Evolutionary conservation across 2,797 vertebrate species (phyloP).

Genomic region (Taeniopygia guttata): DNA sequence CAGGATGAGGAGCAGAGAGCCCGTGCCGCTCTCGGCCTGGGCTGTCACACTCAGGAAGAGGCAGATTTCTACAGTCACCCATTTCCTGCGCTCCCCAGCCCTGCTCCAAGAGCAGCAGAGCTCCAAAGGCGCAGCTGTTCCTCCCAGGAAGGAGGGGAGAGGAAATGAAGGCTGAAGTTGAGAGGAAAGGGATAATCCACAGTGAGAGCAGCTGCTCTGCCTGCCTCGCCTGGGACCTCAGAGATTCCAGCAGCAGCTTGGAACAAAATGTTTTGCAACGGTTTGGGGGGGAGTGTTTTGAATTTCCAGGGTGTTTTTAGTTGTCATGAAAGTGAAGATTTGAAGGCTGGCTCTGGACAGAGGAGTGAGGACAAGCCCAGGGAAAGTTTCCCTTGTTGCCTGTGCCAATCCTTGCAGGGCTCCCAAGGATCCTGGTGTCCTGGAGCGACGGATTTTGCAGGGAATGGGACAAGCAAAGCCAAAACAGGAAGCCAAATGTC

Average conservation of each 20-base stretch:
- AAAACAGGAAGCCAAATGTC: constrained; percentile 50
- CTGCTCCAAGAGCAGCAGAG: constrained; percentile 17
- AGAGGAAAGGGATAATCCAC: constrained; percentile 62
- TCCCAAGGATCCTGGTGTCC: not conserved
- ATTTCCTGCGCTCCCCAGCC: constrained; percentile 26
- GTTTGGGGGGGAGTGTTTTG: not conserved
- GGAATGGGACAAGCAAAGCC: not conserved
- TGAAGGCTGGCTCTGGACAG: not conserved
- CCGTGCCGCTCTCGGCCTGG: not conserved
- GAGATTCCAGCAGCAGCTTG: constrained; percentile 38
- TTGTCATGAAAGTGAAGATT: not conserved
- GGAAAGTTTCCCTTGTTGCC: not conserved
- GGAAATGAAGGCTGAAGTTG: constrained; percentile 63
- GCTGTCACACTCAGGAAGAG: constrained; percentile 43
- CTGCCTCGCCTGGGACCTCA: constrained; percentile 28
- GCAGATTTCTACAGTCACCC: not conserved
- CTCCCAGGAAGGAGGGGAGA: constrained; percentile 47
- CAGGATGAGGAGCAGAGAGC: not conserved
- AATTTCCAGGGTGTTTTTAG: not conserved
- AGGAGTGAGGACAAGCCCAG: not conserved
- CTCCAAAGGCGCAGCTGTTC: constrained; percentile 56
- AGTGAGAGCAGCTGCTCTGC: constrained; percentile 58
- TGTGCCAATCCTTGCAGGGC: not conserved
- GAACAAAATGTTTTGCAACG: not conserved
- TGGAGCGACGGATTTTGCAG: not conserved